These are phyloP conservation scores for Tapirus terrestris DNA, from an alignment of 2,113 vertebrate species.

Conservation along the genomic window DNA sequence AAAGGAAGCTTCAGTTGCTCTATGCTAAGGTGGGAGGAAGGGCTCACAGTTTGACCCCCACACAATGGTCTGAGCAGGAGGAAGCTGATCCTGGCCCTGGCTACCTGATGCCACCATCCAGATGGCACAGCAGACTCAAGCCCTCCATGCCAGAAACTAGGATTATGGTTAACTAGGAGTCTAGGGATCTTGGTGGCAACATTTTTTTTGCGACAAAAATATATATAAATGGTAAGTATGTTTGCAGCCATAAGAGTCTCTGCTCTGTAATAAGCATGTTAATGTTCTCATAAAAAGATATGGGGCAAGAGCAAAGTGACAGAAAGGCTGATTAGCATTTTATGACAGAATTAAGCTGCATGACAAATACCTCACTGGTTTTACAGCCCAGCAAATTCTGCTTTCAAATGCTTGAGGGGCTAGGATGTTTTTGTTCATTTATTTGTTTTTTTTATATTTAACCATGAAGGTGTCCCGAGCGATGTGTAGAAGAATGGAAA, in stretches of 20 bases:
- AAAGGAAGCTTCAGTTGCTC: constrained; percentile 1
- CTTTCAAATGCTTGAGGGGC: constrained; percentile 76
- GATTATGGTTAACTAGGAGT: constrained; percentile 45
- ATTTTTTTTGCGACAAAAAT: constrained; percentile 69
- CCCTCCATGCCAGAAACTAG: constrained; percentile 24
- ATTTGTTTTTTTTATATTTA: constrained; percentile 59
- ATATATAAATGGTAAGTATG: constrained; percentile 83
- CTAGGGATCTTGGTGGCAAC: constrained; percentile 48
- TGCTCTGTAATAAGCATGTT: constrained; percentile 87
- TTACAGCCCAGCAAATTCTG: constrained; percentile 83
- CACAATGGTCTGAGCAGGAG: background rate
- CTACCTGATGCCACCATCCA: constrained; percentile 6
- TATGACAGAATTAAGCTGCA: constrained; percentile 88
- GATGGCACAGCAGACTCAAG: background rate
- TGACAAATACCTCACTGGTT: constrained; percentile 85
- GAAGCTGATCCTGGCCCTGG: background rate
- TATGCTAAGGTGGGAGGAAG: background rate
- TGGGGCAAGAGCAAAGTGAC: constrained; percentile 85
- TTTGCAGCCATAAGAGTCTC: constrained; percentile 87
- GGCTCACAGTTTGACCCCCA: background rate
- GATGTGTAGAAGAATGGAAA: constrained; percentile 47
- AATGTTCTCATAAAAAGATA: constrained; percentile 90
- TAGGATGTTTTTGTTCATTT: constrained; percentile 71
- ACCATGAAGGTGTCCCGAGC: constrained; percentile 49
- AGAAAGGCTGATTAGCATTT: constrained; percentile 89